Evolutionary conservation across 2,113 vertebrate genomes (phyloP).

Genomic region (Brachypteracias leptosomus): DNA sequence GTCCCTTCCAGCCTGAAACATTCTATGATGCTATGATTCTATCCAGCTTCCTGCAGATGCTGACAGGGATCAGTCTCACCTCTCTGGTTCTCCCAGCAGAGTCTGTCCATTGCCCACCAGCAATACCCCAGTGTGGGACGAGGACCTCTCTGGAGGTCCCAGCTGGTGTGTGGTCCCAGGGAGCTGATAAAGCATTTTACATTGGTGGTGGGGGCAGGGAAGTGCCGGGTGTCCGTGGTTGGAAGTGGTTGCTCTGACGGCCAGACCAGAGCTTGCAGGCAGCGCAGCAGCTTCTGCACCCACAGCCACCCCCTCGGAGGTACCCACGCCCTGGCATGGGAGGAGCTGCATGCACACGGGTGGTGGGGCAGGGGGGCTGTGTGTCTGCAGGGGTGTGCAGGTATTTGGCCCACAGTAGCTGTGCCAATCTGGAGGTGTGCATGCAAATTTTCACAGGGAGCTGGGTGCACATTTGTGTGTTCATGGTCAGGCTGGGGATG

Average conservation of each 20-base stretch:
- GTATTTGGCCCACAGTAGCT: background rate
- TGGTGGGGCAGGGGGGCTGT: background rate
- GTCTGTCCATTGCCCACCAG: background rate
- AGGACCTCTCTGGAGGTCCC: background rate
- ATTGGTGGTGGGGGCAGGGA: accelerated
- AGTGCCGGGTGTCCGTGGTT: accelerated
- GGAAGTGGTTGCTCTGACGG: background rate
- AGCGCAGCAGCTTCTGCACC: background rate
- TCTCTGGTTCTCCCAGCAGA: background rate
- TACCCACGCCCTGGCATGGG: background rate
- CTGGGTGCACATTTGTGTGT: background rate
- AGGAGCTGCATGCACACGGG: accelerated
- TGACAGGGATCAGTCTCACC: background rate
- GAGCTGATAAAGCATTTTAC: background rate
- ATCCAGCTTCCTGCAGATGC: background rate
- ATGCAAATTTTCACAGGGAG: background rate
- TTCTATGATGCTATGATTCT: too few species aligned
- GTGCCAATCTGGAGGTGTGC: background rate
- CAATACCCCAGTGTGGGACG: background rate
- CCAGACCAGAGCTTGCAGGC: background rate
- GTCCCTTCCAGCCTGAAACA: too few species aligned
- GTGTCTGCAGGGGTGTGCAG: accelerated
- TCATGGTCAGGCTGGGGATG: background rate
- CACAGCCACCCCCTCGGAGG: background rate
- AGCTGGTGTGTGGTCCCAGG: accelerated